Conservation (phyloP, 2,797 vertebrate genomes). For the Microchirus variegatus region DNA sequence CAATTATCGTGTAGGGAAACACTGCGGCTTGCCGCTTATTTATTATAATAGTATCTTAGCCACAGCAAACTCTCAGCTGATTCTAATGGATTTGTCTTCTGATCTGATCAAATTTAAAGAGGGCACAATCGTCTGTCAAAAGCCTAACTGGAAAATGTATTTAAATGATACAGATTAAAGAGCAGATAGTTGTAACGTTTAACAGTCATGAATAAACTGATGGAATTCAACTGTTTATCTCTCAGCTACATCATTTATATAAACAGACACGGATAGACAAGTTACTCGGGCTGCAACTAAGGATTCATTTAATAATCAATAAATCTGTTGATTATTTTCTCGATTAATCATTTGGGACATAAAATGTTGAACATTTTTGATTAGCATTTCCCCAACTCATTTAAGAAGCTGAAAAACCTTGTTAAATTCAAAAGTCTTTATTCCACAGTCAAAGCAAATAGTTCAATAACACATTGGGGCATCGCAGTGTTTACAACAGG, state of each 20-base stretch:
- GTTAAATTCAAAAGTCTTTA: background rate
- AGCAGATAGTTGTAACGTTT: too few species aligned
- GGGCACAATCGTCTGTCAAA: background rate
- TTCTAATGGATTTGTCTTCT: background rate
- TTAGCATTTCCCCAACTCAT: too few species aligned
- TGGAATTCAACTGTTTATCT: too few species aligned
- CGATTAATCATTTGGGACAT: too few species aligned
- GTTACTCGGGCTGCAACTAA: too few species aligned
- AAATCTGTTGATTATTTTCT: too few species aligned
- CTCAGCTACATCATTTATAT: too few species aligned
- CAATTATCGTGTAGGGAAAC: background rate
- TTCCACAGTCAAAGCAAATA: background rate
- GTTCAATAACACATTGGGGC: background rate
- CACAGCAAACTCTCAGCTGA: conserved; percentile 1
- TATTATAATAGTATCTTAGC: background rate
- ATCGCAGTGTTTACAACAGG: background rate
- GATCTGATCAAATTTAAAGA: background rate
- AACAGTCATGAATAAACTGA: too few species aligned
- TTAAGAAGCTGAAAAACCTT: too few species aligned
- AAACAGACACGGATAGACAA: too few species aligned
- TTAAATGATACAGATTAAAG: background rate
- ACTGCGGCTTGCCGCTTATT: background rate
- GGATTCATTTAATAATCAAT: too few species aligned
- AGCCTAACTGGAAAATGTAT: background rate
- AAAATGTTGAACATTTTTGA: too few species aligned